Percentiles rank a stretch among this genome's conserved stretches.
phyloP scores from a whole-genome alignment of 2,888 invertebrate genomes.

The Poecilus cupreus region DNA sequence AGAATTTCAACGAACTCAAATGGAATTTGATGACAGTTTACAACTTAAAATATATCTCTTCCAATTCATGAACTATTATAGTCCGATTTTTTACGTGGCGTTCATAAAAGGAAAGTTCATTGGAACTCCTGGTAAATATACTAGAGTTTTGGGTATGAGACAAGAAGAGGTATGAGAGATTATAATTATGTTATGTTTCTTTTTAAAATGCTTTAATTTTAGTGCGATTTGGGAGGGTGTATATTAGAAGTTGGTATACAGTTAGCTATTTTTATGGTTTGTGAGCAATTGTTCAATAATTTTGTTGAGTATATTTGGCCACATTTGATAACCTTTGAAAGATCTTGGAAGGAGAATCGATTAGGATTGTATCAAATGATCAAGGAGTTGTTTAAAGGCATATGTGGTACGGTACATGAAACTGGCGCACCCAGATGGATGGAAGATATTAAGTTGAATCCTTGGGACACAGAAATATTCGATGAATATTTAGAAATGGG shows the following conservation, averaged over 20 bases:
- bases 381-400: background rate
- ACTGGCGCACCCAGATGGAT: conserved; percentile 73
- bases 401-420: conserved; percentile 54
- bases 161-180: conserved; percentile 80
- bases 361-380: too few species aligned
- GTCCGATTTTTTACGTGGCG: conserved; percentile 90
- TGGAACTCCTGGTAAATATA: conserved; percentile 86
- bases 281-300: conserved; percentile 87
- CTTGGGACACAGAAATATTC: conserved; percentile 82
- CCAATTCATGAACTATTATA: conserved; percentile 93
- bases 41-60: conserved; percentile 91
- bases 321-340: conserved; percentile 76
- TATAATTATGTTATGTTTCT: conserved; percentile 33
- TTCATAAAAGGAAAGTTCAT: conserved; percentile 86
- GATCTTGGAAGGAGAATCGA: conserved; percentile 60
- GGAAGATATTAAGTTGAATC: conserved; percentile 81
- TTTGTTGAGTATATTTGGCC: conserved; percentile 86
- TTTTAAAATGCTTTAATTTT: conserved; percentile 61
- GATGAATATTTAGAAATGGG: conserved; percentile 92
- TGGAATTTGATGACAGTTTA: conserved; percentile 89
- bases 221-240: conserved; percentile 91
- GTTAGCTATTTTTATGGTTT: conserved; percentile 89
- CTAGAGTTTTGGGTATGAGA: conserved; percentile 80
- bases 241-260: conserved; percentile 91
- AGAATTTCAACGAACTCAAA: conserved; percentile 86